Base-by-base conservation (phyloP, 2,797 vertebrate species). In the Apogon hyalosoma region DNA sequence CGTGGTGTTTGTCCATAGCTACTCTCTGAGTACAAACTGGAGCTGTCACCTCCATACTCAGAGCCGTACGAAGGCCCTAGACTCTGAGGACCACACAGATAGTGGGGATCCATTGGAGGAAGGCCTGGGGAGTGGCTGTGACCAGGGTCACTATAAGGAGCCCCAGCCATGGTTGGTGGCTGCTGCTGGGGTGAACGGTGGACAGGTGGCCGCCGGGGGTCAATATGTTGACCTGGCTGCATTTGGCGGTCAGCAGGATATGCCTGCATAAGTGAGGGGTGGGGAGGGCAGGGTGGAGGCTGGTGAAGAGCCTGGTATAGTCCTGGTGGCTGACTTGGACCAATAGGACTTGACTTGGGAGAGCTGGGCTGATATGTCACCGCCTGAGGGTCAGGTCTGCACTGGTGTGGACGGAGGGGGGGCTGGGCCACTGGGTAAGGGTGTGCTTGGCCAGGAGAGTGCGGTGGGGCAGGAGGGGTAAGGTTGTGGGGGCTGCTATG, bases 1-100 rank as follows among this genome's bases (percentile, higher is more conserved):
- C 97, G 89, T 60, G 93, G 92, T 0, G 79, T 19, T 43, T 94
- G 74, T 33, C 77, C 60, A 45, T 90, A 93, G 16, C 73, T 88
- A 43, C 84, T 90, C 65, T 96, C 94, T 53, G 94, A 95, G 21
- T 94, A 93, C 0, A 92, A 49, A 49, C 91, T 93, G 0, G 92
- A 89, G 60, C 77, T 48, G 1, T 94, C 92, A 0, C 91, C 90
- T 1, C 90, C 90, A 42, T 94, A 95, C 64, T 93, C 93, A 40
- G 93, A 93, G 42, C 90, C 88, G 58, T 92, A 94, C 9, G 92
- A 80, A 10, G 91, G 77, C 18, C 90, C 88, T 18, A 94, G 69
- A 57, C 86, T 87, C 69, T 92, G 90, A 47, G 92, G 85, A 41
- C 88, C 90, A 68, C 92, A 93, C 12, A 93, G 67, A 68, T 95